phyloP scores from a whole-genome alignment of 2,797 vertebrate species.

The Lagodon rhomboides region DNA sequence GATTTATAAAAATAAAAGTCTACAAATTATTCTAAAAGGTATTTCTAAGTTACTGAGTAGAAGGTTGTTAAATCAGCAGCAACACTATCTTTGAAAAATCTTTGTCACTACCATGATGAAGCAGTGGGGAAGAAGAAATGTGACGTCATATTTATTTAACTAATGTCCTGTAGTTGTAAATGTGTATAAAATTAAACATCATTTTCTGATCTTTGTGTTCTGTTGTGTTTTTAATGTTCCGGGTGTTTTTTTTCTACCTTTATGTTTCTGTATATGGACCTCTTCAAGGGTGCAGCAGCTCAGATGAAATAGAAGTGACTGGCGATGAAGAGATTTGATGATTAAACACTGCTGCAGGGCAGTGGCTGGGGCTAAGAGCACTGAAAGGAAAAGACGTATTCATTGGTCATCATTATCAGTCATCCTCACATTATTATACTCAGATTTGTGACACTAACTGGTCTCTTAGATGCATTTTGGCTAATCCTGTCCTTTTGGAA shows the following conservation, averaged over 20 bases:
- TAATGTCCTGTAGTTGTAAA: slow-evolving; percentile 61
- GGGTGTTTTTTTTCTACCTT: neutral
- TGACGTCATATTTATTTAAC: slow-evolving; percentile 62
- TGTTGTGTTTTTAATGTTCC: slow-evolving; percentile 7
- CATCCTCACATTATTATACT: neutral
- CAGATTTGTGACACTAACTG: slow-evolving; percentile 21
- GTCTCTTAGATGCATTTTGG: neutral
- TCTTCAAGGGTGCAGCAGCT: neutral
- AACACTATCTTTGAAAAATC: slow-evolving; percentile 7
- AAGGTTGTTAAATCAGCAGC: slow-evolving; percentile 13
- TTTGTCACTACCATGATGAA: slow-evolving; percentile 32
- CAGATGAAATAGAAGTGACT: neutral
- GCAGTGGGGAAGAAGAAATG: neutral
- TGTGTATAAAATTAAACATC: slow-evolving; percentile 74
- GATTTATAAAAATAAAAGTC: slow-evolving; percentile 33
- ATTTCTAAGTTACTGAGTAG: slow-evolving; percentile 43
- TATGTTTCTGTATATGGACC: neutral
- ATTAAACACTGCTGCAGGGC: slow-evolving; percentile 16
- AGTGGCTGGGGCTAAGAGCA: neutral
- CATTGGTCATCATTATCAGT: neutral
- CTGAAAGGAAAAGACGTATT: neutral
- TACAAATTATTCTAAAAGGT: slow-evolving; percentile 18
- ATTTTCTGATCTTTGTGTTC: slow-evolving; percentile 46
- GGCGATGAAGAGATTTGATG: slow-evolving; percentile 25
- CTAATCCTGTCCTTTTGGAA: neutral